These are phyloP conservation scores for Orchesella cincta DNA, from an alignment of 1,140 invertebrate genomes.

Conservation along the genomic window DNA sequence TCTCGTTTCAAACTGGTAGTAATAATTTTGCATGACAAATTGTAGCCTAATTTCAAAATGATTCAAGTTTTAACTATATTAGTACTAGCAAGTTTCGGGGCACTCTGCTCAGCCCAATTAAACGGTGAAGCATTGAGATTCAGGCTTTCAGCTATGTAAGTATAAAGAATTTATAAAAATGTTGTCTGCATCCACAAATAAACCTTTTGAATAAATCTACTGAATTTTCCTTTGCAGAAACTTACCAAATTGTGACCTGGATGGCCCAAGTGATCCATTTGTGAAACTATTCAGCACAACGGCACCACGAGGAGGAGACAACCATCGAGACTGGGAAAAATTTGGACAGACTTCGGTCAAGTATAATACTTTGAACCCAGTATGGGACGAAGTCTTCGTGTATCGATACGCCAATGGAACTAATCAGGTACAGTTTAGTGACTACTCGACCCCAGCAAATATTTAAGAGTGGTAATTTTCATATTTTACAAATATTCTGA, in stretches of 20 bases:
- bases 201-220: neutral
- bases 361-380: neutral
- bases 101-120: neutral
- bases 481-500: neutral
- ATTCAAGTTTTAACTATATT: neutral
- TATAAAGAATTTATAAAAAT: too few relatives aligned
- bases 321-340: neutral
- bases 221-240: neutral
- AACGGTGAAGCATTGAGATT: neutral
- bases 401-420: conserved; percentile 1
- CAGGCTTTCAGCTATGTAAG: conserved; percentile 1
- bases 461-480: neutral
- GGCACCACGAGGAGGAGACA: neutral
- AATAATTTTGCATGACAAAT: neutral
- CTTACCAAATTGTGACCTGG: neutral
- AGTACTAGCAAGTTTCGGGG: neutral
- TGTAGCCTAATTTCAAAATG: neutral
- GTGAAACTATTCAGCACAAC: neutral
- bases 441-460: neutral
- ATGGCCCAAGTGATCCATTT: conserved; percentile 10
- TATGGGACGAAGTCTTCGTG: conserved; percentile 1
- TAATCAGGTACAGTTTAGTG: neutral
- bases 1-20: too few relatives aligned
- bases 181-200: too few relatives aligned
- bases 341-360: neutral